Conservation (phyloP, 2,797 vertebrate species). For the Echeneis naucrates region DNA sequence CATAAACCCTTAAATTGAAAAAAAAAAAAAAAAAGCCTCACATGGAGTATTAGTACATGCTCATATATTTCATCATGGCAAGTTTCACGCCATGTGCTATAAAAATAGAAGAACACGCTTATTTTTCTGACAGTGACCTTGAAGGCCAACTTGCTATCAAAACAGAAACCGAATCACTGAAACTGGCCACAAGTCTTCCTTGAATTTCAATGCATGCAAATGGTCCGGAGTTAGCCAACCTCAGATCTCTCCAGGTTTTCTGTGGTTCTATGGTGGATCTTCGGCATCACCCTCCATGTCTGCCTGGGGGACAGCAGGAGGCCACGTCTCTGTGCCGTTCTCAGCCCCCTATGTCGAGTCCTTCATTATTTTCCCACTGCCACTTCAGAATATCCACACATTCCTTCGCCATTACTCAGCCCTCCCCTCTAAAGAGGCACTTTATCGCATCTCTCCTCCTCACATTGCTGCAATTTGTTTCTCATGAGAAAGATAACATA, state of each 20-base stretch:
- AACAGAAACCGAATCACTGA: conserved; percentile 28
- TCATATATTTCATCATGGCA: background rate
- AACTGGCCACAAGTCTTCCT: conserved; percentile 9
- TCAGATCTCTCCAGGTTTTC: conserved; percentile 24
- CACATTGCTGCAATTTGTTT: conserved; percentile 56
- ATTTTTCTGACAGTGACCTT: conserved; percentile 31
- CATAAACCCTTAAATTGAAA: conserved; percentile 44
- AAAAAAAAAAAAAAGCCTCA: too few species aligned
- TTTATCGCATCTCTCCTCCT: conserved; percentile 62
- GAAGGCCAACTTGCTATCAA: conserved; percentile 24
- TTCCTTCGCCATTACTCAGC: conserved; percentile 74
- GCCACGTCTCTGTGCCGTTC: conserved; percentile 67
- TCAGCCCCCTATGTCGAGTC: conserved; percentile 76
- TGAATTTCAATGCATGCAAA: conserved; percentile 20
- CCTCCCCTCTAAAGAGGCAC: conserved; percentile 56
- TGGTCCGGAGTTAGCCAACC: conserved; percentile 34
- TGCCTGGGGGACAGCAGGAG: conserved; percentile 60
- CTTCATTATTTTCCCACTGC: conserved; percentile 79
- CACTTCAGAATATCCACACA: conserved; percentile 71
- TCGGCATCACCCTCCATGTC: conserved; percentile 41
- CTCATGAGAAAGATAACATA: conserved; percentile 45
- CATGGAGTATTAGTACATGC: conserved; percentile 10
- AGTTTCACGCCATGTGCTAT: background rate
- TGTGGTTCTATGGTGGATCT: conserved; percentile 27
- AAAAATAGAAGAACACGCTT: conserved; percentile 25